Base-by-base conservation (phyloP, 2,113 vertebrate species). In the Pungitius pungitius region DNA sequence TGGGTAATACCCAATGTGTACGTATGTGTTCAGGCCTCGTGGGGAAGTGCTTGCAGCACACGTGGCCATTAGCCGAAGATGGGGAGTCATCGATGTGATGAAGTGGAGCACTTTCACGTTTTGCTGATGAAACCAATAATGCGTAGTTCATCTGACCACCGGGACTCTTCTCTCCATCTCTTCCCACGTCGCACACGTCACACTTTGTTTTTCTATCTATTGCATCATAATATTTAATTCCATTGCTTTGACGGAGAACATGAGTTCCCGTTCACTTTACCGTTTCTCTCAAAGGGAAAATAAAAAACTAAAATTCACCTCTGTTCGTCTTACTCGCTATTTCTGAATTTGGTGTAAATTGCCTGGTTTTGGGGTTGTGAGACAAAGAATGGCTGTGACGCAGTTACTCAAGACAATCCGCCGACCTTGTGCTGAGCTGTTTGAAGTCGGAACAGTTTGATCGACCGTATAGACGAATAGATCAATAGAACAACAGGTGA, bases 71-170 rank as follows among this genome's bases (percentile, higher is more conserved):
- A 88, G 67, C 67, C 64, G 76, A 66, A 69, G 70, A 80, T n/a
- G 65, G 73, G 73, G 77, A 77, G 65, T 69, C 71, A 74, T 83
- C 75, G 59, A 5, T 56, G 81, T 78, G 80, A 90, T 89, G 71
- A 64, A 88, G 81, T 71, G 78, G 47, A 70, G 72, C 75, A 73
- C 79, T 88, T 81, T 72, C 70, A 83, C 64, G 67, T 71, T 78
- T 83, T 89, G 82, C 90, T 87, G 87, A 85, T 91, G 88, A 84
- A 80, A 86, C 85, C 88, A 86, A 84, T 90, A 88, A 86, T 51
- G 75, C 72, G 66, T 67, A 43, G 51, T 86, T 86, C 69, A 91
- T 90, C 67, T 88, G 86, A 84, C 85, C 78, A 13, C 81, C 22
- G 85, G 86, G 87, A 81, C 66, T 30, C 51, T 33, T 30, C 51